A percentile compares a stretch with the other conserved stretches of the same genome.
These are phyloP conservation scores for Hedychridium roseum DNA, from an alignment of 2,888 invertebrate species.

Conservation along the genomic window DNA sequence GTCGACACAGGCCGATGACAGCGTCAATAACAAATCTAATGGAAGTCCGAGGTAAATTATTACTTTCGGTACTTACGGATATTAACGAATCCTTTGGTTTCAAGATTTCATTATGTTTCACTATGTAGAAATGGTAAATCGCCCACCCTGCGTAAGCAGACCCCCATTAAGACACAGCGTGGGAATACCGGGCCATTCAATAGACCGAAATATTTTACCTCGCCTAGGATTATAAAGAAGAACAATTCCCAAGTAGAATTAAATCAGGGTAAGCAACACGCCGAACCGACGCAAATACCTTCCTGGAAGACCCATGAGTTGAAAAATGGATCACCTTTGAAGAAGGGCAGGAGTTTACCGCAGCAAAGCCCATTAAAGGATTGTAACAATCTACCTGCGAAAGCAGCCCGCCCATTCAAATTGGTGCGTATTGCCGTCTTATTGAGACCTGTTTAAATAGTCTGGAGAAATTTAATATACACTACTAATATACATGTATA, in stretches of 20 bases:
- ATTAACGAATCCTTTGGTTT: conserved; percentile 1
- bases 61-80: too few species aligned
- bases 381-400: conserved; percentile 38
- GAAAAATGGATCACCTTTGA: conserved; percentile 22
- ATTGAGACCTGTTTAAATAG: too few species aligned
- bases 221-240: conserved; percentile 18
- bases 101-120: conserved; percentile 12
- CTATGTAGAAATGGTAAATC: conserved; percentile 27
- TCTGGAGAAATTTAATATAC: conserved; percentile 3
- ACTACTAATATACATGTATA: conserved; percentile 10
- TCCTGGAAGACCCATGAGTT: conserved; percentile 8
- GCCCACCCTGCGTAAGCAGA: conserved; percentile 29
- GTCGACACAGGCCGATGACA: conserved; percentile 28
- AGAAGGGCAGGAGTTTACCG: conserved; percentile 4
- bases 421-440: conserved; percentile 38
- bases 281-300: conserved; percentile 15
- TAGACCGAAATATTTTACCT: conserved; percentile 34
- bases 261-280: conserved; percentile 6
- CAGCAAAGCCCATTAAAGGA: conserved; percentile 47
- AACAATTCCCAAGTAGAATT: conserved; percentile 23
- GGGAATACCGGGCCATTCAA: conserved; percentile 19
- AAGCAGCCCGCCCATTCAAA: conserved; percentile 43
- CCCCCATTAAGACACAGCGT: conserved; percentile 20
- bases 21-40: conserved; percentile 9
- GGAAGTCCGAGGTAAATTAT: too few species aligned